Evolutionary conservation across 2,888 invertebrate genomes (phyloP).

Genomic region (Caenorhabditis angaria): DNA sequence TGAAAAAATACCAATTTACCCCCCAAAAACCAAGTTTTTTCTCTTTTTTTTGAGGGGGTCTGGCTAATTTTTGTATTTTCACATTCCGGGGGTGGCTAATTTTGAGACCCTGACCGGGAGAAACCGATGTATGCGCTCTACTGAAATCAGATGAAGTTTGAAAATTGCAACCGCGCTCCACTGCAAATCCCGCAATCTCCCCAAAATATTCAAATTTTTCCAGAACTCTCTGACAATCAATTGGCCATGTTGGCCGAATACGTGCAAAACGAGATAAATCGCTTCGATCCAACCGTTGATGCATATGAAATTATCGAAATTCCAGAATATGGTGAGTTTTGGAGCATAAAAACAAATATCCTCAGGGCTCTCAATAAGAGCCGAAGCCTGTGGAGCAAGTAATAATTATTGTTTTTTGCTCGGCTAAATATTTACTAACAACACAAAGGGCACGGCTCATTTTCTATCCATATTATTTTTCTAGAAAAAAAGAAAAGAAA

Average conservation of each 20-base stretch:
- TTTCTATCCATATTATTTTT: no score
- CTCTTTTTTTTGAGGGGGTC: no score
- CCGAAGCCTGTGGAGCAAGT: not conserved
- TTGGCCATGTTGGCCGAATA: slow-evolving; percentile 49
- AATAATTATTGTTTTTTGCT: not conserved
- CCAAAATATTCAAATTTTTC: slow-evolving; percentile 5
- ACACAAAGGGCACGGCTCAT: no score
- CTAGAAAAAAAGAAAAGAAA: no score
- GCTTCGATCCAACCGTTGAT: slow-evolving; percentile 39
- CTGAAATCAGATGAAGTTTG: not conserved
- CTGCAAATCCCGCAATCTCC: no score
- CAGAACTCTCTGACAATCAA: slow-evolving; percentile 50
- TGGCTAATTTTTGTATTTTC: no score
- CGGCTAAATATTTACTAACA: no score
- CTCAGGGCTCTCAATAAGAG: slow-evolving; percentile 17
- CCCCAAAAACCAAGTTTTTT: no score
- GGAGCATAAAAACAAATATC: not conserved
- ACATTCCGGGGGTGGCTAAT: no score
- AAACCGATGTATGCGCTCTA: no score
- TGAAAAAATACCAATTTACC: no score
- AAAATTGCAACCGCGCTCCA: no score
- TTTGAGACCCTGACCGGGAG: not conserved
- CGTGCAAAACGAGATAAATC: slow-evolving; percentile 49
- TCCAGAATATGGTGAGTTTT: slow-evolving; percentile 40
- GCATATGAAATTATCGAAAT: slow-evolving; percentile 51